Percentiles rank a stretch among this genome's conserved stretches.
Conservation (phyloP, 2,888 invertebrate species). For the Ephialtes manifestator region DNA sequence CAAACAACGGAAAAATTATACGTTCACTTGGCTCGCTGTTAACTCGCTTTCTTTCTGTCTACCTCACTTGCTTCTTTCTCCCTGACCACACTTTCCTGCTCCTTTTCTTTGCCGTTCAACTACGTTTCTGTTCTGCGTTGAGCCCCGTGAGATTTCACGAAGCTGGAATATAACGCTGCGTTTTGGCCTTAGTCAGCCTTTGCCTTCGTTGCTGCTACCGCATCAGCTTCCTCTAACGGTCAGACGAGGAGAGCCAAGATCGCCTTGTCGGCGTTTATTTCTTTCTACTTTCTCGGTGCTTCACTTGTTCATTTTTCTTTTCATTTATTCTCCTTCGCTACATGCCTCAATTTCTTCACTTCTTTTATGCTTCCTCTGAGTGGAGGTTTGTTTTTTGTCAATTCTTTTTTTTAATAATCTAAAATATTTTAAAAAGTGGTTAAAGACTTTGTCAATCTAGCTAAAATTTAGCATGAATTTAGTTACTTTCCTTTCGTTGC, state of each 20-base stretch:
- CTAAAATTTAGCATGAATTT: too few relatives aligned
- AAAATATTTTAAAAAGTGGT: too few relatives aligned
- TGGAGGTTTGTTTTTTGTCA: not conserved
- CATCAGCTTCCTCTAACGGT: slow-evolving; percentile 70
- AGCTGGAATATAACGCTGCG: slow-evolving; percentile 72
- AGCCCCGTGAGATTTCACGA: slow-evolving; percentile 55
- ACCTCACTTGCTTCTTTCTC: slow-evolving; percentile 69
- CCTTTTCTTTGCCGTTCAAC: slow-evolving; percentile 55
- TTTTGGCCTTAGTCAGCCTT: slow-evolving; percentile 82
- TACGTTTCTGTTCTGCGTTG: slow-evolving; percentile 9
- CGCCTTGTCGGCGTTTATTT: slow-evolving; percentile 67
- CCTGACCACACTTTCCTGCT: slow-evolving; percentile 56
- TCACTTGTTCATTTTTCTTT: slow-evolving; percentile 72
- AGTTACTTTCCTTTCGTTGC: too few relatives aligned
- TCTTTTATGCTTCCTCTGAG: not conserved
- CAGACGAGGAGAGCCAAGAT: slow-evolving; percentile 22
- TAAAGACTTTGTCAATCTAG: too few relatives aligned
- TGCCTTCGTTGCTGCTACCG: slow-evolving; percentile 68
- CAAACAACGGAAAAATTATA: slow-evolving; percentile 85
- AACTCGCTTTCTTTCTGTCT: slow-evolving; percentile 54
- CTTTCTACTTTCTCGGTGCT: slow-evolving; percentile 57
- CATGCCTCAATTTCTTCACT: not conserved
- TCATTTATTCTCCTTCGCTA: slow-evolving; percentile 61
- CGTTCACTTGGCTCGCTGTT: slow-evolving; percentile 79
- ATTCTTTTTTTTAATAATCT: not conserved